Base-by-base conservation (phyloP, 2,888 invertebrate species). In the Drosophila infuscata region DNA sequence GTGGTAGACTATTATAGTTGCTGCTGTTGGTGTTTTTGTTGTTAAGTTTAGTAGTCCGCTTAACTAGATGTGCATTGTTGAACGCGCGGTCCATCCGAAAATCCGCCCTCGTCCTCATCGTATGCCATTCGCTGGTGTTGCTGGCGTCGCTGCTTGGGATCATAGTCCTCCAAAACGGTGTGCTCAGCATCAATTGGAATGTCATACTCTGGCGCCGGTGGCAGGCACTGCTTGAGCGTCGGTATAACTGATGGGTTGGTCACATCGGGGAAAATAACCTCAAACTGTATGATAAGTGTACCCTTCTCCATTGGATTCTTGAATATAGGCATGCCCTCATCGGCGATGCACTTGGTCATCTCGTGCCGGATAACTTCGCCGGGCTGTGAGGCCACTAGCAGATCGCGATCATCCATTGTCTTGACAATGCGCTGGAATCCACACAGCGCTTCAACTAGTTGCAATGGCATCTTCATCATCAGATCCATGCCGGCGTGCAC, bases 301-400 rank as follows among this genome's bases (percentile, higher is more conserved):
- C 95, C 96, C 90, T 97, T 98, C 89, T 98, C 98, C 92, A 98
- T 97, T 43, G 99, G 99, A 94, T 98, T 98, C 93, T 97, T 97
- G 93, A 97, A 97, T 90, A 96, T 95, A 0, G 99, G 99, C 99
- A 99, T 99, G 82, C 99, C 99, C 94, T 99, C 99, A 83, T 96
- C 96, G 90, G 96, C 92, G 63, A 99, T 95, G 92, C 96, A 97
- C 93, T 98, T 98, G 43, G 98, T 95, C 88, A 98, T 97, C 69
- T 96, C 97, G 92, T 98, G 97, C 92, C 98, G 97, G 57, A 97
- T 96, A 0, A 99, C 97, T 93, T 98, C 98, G 49, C 99, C 99
- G 1, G 93, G 99, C 95, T 94, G 93, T 33, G 96, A 95, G 43
- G 97, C 96, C 79, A 99, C 95, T 60, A 98, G 95, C 82, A 99